These are phyloP conservation scores for Allenopithecus nigroviridis DNA, from an alignment of 2,797 vertebrate genomes.

Conservation along the genomic window DNA sequence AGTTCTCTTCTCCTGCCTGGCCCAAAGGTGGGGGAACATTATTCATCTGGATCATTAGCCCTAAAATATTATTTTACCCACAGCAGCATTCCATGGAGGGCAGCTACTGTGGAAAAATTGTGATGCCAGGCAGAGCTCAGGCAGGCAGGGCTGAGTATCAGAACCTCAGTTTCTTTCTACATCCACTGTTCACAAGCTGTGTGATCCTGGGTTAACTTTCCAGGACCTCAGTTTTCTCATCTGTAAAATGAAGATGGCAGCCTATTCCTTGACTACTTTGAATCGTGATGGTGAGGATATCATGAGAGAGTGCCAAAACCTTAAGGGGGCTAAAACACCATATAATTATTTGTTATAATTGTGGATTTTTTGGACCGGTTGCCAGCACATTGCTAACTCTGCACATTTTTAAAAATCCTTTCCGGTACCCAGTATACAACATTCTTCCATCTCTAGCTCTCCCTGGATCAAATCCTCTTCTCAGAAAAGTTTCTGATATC, in stretches of 20 bases:
- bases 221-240: background rate
- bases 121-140: background rate
- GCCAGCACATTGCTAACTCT: background rate
- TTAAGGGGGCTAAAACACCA: background rate
- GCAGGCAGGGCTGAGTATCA: background rate
- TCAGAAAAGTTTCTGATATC: background rate
- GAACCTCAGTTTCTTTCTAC: background rate
- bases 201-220: background rate
- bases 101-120: rapidly evolving
- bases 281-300: background rate
- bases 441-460: background rate
- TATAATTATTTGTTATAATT: too few species aligned
- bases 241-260: background rate
- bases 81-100: rapidly evolving
- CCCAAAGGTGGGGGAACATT: background rate
- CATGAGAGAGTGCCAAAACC: background rate
- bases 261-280: background rate
- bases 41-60: slow-evolving; percentile 46
- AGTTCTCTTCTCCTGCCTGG: slow-evolving; percentile 36
- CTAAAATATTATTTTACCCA: background rate
- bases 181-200: background rate
- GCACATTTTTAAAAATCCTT: background rate
- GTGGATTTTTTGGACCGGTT: background rate
- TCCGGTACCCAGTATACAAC: background rate
- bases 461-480: background rate